Conservation (phyloP, 2,113 vertebrate genomes). For the Gallinago paraguaiae region DNA sequence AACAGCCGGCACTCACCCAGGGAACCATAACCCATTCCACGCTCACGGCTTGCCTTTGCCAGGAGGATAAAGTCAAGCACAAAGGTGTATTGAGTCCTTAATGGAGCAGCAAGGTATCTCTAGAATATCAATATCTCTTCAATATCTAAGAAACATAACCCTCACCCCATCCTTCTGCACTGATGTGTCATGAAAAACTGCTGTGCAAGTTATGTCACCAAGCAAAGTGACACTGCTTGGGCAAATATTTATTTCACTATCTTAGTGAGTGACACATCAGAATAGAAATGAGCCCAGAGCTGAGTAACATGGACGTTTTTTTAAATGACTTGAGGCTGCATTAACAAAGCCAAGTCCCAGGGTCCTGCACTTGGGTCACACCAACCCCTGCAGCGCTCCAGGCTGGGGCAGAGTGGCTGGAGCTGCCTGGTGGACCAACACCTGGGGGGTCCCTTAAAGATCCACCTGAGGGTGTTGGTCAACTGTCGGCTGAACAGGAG, state of each 20-base stretch:
- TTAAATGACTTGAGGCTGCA: not conserved
- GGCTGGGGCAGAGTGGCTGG: too few relatives aligned
- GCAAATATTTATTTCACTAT: not conserved
- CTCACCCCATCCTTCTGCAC: not conserved
- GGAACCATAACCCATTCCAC: not conserved
- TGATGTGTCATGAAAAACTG: not conserved
- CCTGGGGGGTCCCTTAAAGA: too few relatives aligned
- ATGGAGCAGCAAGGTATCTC: accelerated
- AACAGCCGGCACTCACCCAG: not conserved
- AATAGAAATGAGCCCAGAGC: not conserved
- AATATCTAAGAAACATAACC: not conserved
- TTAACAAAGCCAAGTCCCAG: too few relatives aligned
- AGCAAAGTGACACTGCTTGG: not conserved
- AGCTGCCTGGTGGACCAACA: too few relatives aligned
- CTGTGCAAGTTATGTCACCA: not conserved
- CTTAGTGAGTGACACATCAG: not conserved
- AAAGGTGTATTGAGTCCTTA: not conserved
- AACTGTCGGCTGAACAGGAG: too few relatives aligned
- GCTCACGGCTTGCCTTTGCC: not conserved
- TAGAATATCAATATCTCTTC: too few relatives aligned
- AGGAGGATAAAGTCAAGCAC: not conserved
- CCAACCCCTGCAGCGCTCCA: too few relatives aligned
- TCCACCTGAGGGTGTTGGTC: too few relatives aligned
- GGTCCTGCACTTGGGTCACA: too few relatives aligned
- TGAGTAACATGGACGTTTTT: accelerated